phyloP scores from a whole-genome alignment of 1,140 invertebrate species.

The Apocrypta bakeri region DNA sequence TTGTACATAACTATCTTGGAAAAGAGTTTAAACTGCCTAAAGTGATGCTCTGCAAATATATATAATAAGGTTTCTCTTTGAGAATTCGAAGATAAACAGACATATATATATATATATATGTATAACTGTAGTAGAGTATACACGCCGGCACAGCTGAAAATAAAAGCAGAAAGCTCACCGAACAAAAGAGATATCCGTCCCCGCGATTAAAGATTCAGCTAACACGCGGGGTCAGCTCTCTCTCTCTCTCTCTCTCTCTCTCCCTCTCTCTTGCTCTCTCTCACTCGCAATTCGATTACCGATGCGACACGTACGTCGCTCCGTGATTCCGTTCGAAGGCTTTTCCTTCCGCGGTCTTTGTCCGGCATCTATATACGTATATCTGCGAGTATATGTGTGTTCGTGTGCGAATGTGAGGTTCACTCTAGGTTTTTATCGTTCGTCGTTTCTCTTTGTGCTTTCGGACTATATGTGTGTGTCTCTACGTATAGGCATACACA shows the following conservation, averaged over 20 bases:
- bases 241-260: no score
- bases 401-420: no score
- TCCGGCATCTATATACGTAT: neutral
- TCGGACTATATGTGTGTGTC: neutral
- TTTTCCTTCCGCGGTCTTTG: constrained; percentile 15
- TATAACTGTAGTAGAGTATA: neutral
- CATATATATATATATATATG: neutral
- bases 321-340: constrained; percentile 22
- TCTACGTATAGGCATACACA: neutral
- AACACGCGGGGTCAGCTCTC: constrained; percentile 6
- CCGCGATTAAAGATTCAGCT: constrained; percentile 38
- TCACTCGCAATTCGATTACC: constrained; percentile 27
- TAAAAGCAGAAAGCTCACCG: neutral
- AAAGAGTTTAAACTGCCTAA: no score
- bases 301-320: constrained; percentile 28
- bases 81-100: neutral
- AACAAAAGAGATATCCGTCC: neutral
- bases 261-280: no score
- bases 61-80: neutral
- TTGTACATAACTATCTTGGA: no score
- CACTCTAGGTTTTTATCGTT: neutral
- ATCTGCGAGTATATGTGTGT: neutral
- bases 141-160: neutral
- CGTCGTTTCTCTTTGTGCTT: neutral
- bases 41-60: no score